Evolutionary conservation across 2,113 vertebrate genomes (phyloP).

Genomic region (Labeo catla): DNA sequence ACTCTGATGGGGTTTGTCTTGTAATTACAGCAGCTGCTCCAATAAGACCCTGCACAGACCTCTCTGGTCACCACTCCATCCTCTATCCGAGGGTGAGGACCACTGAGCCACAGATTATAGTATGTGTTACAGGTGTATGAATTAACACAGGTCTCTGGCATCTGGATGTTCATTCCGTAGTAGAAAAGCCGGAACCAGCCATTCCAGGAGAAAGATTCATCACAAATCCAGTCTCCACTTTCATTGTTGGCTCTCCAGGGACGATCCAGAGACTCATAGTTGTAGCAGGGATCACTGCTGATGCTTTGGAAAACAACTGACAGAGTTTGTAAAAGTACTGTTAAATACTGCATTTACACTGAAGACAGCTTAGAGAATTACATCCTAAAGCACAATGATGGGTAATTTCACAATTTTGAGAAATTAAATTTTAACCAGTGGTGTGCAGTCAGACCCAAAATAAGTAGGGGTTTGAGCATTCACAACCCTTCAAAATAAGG

Average conservation of each 20-base stretch:
- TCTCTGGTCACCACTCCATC: constrained; percentile 12
- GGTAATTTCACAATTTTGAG: not conserved
- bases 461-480: not conserved
- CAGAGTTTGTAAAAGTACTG: not conserved
- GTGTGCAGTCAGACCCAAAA: not conserved
- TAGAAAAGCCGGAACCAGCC: constrained; percentile 13
- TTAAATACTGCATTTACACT: not conserved
- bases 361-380: not conserved
- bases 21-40: not conserved
- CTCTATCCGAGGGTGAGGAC: not conserved
- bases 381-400: accelerated
- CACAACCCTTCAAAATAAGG: too few species aligned
- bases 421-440: not conserved
- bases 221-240: not conserved
- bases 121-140: not conserved
- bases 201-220: not conserved
- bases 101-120: not conserved
- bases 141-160: constrained; percentile 45
- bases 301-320: not conserved
- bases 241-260: not conserved
- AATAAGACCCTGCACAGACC: not conserved
- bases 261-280: not conserved
- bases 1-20: constrained; percentile 32
- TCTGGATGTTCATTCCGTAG: constrained; percentile 6
- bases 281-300: constrained; percentile 2